Evolutionary conservation across 2,888 invertebrate species (phyloP), one percentile per base, ranked within the genome.

Genomic region (Halictus quadricinctus): DNA sequence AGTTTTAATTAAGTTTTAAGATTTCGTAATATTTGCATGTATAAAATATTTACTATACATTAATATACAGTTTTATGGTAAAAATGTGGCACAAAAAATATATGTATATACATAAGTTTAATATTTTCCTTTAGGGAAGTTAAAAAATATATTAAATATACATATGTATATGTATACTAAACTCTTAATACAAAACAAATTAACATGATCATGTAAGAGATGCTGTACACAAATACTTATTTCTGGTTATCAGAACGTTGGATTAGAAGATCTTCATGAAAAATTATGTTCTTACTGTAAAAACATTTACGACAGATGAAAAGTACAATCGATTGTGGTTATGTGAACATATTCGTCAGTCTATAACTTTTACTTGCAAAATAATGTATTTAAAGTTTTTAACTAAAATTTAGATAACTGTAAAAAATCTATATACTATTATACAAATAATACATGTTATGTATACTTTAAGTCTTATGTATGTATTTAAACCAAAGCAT

Each of bases 1-100:
- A 82, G 3, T 29, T 48, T 70, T 29, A 36, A 36, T 36, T 36
- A 36, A 5, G 36, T 36, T 36, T 36, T 36, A 36, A 36, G 36
- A 36, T 36, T 36, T 21, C 50, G 36, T 64, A 81, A 13, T 72
- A 70, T 70, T 41, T 66, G n/a, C 18, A 41, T 72, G 60, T 83
- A 77, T 77, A 72, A 81, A 79, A 76, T 79, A 76, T 73, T 79
- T 76, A 74, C 60, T 74, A 76, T 80, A 86, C 73, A 86, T 77
- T 77, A 46, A 58, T 80, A 78, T 78, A 85, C 79, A 85, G 41
- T 72, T 77, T 76, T 69, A 79, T 58, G 18, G 25, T 77, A 76
- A 48, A 81, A 70, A 78, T 43, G 76, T 43, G 75, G n/a, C 64
- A 70, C 75, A 70, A 74, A 70, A 50, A 36, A 75, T 64, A 72